Evolutionary conservation across 2,113 vertebrate genomes (phyloP), one percentile per base, ranked within the genome.

Genomic region (Pomatostomus ruficeps): DNA sequence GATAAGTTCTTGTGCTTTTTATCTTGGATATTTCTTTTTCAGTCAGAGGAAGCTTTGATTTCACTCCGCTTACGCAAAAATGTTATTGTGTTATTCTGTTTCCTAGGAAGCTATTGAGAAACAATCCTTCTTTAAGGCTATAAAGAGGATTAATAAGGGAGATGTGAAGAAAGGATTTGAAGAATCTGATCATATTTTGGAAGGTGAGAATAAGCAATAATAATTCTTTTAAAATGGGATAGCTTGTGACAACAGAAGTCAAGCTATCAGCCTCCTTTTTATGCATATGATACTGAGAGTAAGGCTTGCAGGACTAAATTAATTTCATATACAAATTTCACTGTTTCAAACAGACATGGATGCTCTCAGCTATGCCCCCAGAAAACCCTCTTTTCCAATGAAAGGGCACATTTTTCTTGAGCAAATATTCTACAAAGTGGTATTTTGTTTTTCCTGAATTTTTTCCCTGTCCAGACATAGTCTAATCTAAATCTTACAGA

Each of bases 81-180:
- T 15, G 10, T 61, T 33, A n/a, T 49, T 20, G 24, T 58, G 19
- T 78, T 20, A 33, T 92, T 89, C 22, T 66, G 26, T 92, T 77
- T 84, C 78, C 91, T 93, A 99, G 99, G 99, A 99, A 86, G 99
- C 99, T 23, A 99, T 99, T 85, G 96, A 98, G 43, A 97, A 98
- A 72, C 93, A 98, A 82, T 99, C 99, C n/a, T 99, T 99, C 96
- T 97, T 98, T 92, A 94, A 98, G n/a, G 54, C 95, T 79, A 97
- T 98, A 91, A 97, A 98, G 96, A 98, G 97, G 89, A 98, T 99
- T 19, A 98, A 98, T 88, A 99, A 97, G 25, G 99, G 99, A 95
- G 97, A 99, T 82, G 93, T 99, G 63, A 97, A 98, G 70, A 97
- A 97, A 55, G 99, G 99, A 20, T 99, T 99, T 97, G 97, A 98